Conservation (phyloP, 2,113 vertebrate genomes). For the Platichthys flesus region DNA sequence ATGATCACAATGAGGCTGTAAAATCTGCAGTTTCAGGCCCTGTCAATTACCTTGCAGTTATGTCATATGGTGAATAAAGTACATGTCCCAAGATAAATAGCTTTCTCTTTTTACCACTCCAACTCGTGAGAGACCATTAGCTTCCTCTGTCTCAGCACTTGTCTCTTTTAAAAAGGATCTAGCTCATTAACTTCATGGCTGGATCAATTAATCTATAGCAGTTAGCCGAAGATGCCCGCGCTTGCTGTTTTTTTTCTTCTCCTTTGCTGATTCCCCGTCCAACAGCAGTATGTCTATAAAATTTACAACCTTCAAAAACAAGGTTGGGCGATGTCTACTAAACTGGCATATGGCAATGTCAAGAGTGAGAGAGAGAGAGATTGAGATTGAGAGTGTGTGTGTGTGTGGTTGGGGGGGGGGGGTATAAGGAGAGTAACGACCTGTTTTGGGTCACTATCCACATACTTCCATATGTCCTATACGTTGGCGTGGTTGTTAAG, state of each 20-base stretch:
- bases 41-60: constrained; percentile 63
- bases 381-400: neutral
- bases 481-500: too few species aligned
- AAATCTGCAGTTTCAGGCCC: constrained; percentile 49
- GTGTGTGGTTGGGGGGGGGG: neutral
- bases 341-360: neutral
- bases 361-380: neutral
- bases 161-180: constrained; percentile 76
- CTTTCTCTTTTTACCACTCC: constrained; percentile 47
- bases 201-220: constrained; percentile 83
- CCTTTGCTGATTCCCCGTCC: constrained; percentile 40
- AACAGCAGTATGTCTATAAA: constrained; percentile 24
- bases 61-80: constrained; percentile 58
- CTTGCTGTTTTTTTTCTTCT: constrained; percentile 59
- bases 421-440: too few species aligned
- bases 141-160: constrained; percentile 71
- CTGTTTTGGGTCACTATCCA: too few species aligned
- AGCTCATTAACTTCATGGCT: constrained; percentile 80
- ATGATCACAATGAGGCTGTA: constrained; percentile 42
- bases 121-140: constrained; percentile 70
- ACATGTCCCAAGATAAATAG: constrained; percentile 61
- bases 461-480: too few species aligned
- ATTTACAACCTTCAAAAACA: constrained; percentile 23
- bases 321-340: too few species aligned
- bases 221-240: constrained; percentile 77